These are phyloP conservation scores for Paracyprichromis sp. DNA, from an alignment of 2,113 vertebrate genomes.

Conservation along the genomic window DNA sequence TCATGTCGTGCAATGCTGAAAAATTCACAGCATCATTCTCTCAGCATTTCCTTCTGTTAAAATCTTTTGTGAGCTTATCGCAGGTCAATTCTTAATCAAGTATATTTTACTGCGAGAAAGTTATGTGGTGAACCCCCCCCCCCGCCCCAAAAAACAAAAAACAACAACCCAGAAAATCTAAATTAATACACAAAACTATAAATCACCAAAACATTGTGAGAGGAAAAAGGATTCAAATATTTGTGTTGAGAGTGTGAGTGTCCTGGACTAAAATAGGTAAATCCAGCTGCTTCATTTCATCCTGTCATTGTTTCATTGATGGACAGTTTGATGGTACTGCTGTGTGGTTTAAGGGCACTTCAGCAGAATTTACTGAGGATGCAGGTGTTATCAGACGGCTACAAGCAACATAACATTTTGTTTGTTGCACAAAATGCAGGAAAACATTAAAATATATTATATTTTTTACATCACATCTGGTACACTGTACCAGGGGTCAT, in stretches of 20 bases:
- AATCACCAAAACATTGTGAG: neutral
- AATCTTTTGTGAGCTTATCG: neutral
- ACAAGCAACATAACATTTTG: neutral
- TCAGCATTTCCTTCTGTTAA: neutral
- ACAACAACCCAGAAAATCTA: neutral
- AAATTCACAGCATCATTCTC: neutral
- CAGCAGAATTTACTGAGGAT: neutral
- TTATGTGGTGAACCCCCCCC: neutral
- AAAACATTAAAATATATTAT: neutral
- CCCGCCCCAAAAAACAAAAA: fast-evolving
- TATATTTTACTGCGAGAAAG: neutral
- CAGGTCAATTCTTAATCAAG: neutral
- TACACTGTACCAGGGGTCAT: neutral
- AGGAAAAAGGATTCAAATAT: neutral
- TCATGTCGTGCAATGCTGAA: neutral
- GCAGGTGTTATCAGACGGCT: neutral
- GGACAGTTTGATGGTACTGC: neutral
- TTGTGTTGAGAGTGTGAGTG: neutral
- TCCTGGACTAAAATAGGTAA: neutral
- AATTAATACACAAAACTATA: neutral
- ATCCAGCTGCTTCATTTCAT: neutral
- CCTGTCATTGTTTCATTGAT: neutral
- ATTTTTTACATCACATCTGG: neutral
- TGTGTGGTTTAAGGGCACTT: neutral
- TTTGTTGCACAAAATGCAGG: neutral